Base-by-base conservation (phyloP, 1,140 invertebrate genomes). In the Philotrypesis tridentata region DNA sequence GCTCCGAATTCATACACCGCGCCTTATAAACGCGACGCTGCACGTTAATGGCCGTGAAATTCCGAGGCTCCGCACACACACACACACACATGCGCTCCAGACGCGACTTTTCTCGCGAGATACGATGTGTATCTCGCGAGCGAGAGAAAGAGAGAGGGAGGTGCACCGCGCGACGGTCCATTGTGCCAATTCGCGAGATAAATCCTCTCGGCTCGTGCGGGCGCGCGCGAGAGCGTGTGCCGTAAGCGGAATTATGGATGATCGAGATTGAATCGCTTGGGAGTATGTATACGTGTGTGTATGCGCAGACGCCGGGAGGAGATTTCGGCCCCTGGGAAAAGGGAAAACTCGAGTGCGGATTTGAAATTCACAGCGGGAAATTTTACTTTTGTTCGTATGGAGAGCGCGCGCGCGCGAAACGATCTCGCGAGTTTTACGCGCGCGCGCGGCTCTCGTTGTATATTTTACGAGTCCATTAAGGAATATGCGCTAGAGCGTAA, bases 111-210 rank as follows among this genome's bases (percentile, higher is more conserved):
- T 71, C 68, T 31, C 17, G 48, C n/a, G n/a, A n/a, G n/a, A n/a
- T n/a, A n/a, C n/a, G 48, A 55, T n/a, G 48, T n/a, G 21, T 55
- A n/a, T 55, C 48, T 55, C 40, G 21, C 33, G 33, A 9, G 9
- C 33, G 3, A 37, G 17, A 17, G 17, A 21, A 55, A 21, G 21
- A 21, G 21, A 21, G 21, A n/a, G n/a, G n/a, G n/a, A n/a, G n/a
- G n/a, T n/a, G n/a, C n/a, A n/a, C n/a, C 17, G 43, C 21, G n/a
- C 48, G 14, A 21, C 65, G 21, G 29, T 37, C 33, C 68, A 71
- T 71, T 71, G 68, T 71, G 68, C 68, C 68, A 37, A 71, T 71
- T 14, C 68, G 68, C 68, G 1, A 31, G 63, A 67, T 67, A 67
- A 67, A 67, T 67, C 48, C 17, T 55, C 48, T 55, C 21, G 48